Evolutionary conservation across 2,113 vertebrate species (phyloP), one percentile per base, ranked within the genome.

Genomic region (Gila orcuttii): DNA sequence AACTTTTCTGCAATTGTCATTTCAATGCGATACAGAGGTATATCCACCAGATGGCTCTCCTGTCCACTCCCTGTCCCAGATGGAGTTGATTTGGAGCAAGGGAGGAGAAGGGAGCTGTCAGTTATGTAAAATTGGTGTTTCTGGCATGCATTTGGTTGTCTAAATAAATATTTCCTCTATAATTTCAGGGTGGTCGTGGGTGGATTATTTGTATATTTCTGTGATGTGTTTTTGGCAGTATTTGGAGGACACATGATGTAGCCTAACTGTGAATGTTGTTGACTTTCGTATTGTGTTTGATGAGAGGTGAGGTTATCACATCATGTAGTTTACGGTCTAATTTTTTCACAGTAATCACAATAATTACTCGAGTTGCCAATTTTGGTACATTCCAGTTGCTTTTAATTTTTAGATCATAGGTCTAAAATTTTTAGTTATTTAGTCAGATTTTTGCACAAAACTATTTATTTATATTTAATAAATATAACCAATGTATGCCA

Each of bases 51-150:
- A 83, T 89, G 91, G 92, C 93, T 85, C 92, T 93, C 93, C 91
- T 88, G 60, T 91, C 62, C 93, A 90, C 89, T 94, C 85, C 94
- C 92, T 94, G 91, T 93, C 90, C 94, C 93, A 93, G 88, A 94
- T 39, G 50, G 31, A 73, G 93, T 91, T 89, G 21, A 91, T 95
- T 95, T 60, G 81, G 68, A 82, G 77, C 47, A 25, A 42, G 79
- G 83, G 86, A 79, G 85, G 55, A 71, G 85, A 68, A 36, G 60
- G 77, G 76, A 88, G 79, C 57, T 87, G 84, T 86, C 88, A 83
- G 83, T 87, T 79, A 87, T 91, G 90, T 91, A 89, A 87, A 83
- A 87, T 90, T 83, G 86, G 81, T 88, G 79, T 90, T 89, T 89
- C 86, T 88, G 88, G 90, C 90, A 91, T 90, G 89, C 87, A 89